Percentiles rank a stretch among this genome's conserved stretches.
Conservation (phyloP, 2,888 invertebrate species). For the Aricia artaxerxes region DNA sequence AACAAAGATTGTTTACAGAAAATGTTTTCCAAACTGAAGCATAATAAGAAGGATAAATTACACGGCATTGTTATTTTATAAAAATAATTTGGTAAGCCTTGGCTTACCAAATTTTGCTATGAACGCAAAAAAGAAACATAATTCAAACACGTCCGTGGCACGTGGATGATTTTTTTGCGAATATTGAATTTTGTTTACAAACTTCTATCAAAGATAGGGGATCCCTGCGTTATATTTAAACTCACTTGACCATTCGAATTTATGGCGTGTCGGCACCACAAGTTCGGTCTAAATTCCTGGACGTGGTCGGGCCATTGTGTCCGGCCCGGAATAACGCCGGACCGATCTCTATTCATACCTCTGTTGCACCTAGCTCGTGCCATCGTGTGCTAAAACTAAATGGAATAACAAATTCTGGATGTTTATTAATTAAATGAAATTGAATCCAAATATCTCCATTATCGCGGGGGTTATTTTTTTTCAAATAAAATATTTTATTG, state of each 20-base stretch:
- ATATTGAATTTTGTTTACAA: neutral
- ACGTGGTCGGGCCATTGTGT: slow-evolving; percentile 36
- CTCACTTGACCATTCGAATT: slow-evolving; percentile 75
- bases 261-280: slow-evolving; percentile 66
- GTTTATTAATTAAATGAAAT: neutral
- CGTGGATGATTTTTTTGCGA: neutral
- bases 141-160: neutral
- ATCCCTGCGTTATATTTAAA: slow-evolving; percentile 55
- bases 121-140: too few species aligned
- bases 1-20: neutral
- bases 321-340: slow-evolving; percentile 36
- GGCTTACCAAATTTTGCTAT: too few species aligned
- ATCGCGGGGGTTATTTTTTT: too few species aligned
- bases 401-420: neutral
- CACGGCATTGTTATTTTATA: neutral
- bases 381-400: neutral
- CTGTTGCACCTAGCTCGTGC: slow-evolving; percentile 7
- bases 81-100: neutral
- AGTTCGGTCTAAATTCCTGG: slow-evolving; percentile 33
- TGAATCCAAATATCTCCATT: too few species aligned
- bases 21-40: neutral
- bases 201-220: slow-evolving; percentile 47
- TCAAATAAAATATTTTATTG: too few species aligned
- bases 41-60: neutral
- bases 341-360: slow-evolving; percentile 36